Evolutionary conservation across 2,797 vertebrate genomes (phyloP).

Genomic region (Sarcoramphus papa): DNA sequence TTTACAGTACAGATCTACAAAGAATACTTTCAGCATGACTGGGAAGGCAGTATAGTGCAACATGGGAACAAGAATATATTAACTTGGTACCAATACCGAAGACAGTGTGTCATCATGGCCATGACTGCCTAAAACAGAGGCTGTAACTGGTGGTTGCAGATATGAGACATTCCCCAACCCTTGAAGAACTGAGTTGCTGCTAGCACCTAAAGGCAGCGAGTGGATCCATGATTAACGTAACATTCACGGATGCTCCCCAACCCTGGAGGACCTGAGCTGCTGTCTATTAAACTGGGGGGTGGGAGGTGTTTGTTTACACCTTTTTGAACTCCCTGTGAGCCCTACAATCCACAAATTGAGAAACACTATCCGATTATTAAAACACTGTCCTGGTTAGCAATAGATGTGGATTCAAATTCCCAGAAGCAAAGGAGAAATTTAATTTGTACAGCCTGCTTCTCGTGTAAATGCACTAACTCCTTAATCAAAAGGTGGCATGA

Average conservation of each 20-base stretch:
- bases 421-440: not conserved
- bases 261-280: not conserved
- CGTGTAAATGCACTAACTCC: not conserved
- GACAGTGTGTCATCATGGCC: not conserved
- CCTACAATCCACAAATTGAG: not conserved
- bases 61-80: not conserved
- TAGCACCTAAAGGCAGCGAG: not conserved
- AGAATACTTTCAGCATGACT: not conserved
- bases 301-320: not conserved
- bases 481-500: not conserved
- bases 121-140: not conserved
- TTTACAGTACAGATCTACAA: not conserved
- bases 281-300: not conserved
- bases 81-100: not conserved
- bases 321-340: not conserved
- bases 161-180: not conserved
- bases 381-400: not conserved
- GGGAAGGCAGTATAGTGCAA: not conserved
- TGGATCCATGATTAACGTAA: not conserved
- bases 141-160: not conserved
- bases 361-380: not conserved
- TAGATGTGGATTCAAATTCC: not conserved
- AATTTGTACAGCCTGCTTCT: not conserved
- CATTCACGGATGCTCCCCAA: not conserved
- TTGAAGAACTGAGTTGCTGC: not conserved